Evolutionary conservation across 2,113 vertebrate species (phyloP).

Genomic region (Albula goreensis): DNA sequence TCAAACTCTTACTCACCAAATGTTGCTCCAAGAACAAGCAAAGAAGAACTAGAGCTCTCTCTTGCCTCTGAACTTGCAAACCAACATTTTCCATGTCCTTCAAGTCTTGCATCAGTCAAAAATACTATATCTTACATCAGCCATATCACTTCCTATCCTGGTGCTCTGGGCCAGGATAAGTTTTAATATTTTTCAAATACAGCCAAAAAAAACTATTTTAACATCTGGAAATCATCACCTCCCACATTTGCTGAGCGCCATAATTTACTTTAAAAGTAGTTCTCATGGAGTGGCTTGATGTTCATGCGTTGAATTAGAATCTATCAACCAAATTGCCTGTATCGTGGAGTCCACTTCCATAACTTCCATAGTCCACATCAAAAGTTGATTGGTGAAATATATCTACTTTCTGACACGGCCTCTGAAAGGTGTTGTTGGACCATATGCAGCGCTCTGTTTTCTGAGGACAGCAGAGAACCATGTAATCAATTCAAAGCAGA

Average conservation of each 20-base stretch:
- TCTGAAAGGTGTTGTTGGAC: neutral
- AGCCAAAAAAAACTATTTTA: conserved; percentile 58
- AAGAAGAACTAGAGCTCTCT: conserved; percentile 22
- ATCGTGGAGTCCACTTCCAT: conserved; percentile 18
- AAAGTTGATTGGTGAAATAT: conserved; percentile 28
- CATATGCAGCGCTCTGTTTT: conserved; percentile 21
- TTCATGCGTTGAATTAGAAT: conserved; percentile 40
- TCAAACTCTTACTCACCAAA: conserved; percentile 28
- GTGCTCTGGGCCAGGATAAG: conserved; percentile 34
- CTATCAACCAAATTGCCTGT: conserved; percentile 43
- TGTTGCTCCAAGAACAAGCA: conserved; percentile 43
- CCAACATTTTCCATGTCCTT: conserved; percentile 29
- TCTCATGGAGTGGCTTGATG: conserved; percentile 56
- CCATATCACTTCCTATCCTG: conserved; percentile 38
- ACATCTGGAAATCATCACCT: conserved; percentile 73
- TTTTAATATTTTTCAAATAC: conserved; percentile 58
- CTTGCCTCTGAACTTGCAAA: neutral
- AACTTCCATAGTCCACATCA: conserved; percentile 18
- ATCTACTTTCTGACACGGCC: neutral
- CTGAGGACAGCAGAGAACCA: conserved; percentile 55
- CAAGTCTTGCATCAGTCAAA: conserved; percentile 3
- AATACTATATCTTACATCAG: conserved; percentile 45
- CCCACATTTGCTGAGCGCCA: conserved; percentile 62
- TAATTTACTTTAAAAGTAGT: conserved; percentile 62
- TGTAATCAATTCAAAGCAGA: conserved; percentile 69